Evolutionary conservation across 2,797 vertebrate genomes (phyloP), one percentile per base, ranked within the genome.

Genomic region (Pseudocheirus occidentalis): DNA sequence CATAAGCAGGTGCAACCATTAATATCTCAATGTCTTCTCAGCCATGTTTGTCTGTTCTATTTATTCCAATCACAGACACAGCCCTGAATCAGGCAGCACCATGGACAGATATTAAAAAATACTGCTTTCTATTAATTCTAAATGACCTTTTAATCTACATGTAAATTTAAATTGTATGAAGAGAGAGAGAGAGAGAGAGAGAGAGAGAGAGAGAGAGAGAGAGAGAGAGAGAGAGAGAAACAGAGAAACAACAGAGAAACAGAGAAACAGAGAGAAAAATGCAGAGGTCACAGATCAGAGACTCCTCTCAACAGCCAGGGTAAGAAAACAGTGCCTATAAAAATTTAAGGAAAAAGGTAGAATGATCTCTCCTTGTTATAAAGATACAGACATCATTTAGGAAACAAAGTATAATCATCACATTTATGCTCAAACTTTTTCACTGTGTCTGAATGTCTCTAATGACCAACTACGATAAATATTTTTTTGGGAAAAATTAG

Each of bases 1-100:
- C 97, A 97, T 97, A 97, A 98, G 98, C 98, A 99, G 98, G 98
- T 98, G 98, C 96, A 98, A 98, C 97, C 97, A 96, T 97, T 98
- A 98, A 97, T 13, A 94, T 98, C 94, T 96, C 97, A 95, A 11
- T 66, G 96, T 97, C 94, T 93, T 97, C 50, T 40, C 59, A 96
- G 96, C 90, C 96, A 91, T 97, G 95, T 98, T 98, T 98, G 92
- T 97, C 95, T 97, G 92, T 97, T 97, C 97, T 98, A 73, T 98
- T 98, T 98, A 98, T 98, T 98, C 95, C 97, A 98, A 93, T 98
- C 97, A 97, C 92, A 97, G 81, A 87, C 94, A 92, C 29, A 55
- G 92, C 96, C 95, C 93, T 97, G 98, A 98, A 97, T 97, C 97
- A 98, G 94, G 94, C 95, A 97, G 93, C 2, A 24, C 24, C 94